Conservation (phyloP, 1,140 invertebrate genomes). For the Tetramorium simillimum region DNA sequence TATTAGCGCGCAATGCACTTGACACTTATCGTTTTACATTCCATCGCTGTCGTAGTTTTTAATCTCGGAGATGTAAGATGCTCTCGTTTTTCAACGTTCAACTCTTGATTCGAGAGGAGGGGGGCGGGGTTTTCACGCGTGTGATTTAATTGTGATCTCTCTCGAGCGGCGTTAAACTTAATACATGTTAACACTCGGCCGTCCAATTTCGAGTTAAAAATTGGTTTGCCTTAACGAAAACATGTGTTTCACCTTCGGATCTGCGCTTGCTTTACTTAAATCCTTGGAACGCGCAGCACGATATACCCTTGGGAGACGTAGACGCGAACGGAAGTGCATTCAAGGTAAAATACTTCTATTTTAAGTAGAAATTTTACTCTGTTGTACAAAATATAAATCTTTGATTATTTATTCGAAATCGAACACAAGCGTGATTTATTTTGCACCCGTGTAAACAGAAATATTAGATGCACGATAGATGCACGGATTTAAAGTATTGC, state of each 20-base stretch:
- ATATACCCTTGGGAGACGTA: slow-evolving; percentile 8
- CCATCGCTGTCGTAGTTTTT: slow-evolving; percentile 49
- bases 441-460: neutral
- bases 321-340: neutral
- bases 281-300: slow-evolving; percentile 12
- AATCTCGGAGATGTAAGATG: slow-evolving; percentile 15
- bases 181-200: neutral
- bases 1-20: slow-evolving; percentile 21
- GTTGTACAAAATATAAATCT: slow-evolving; percentile 25
- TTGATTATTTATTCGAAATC: slow-evolving; percentile 21
- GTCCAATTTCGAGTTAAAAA: neutral
- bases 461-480: neutral
- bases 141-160: slow-evolving; percentile 52
- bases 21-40: slow-evolving; percentile 51
- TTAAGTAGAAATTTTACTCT: slow-evolving; percentile 15
- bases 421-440: slow-evolving; percentile 19
- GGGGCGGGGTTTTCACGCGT: neutral
- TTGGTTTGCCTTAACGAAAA: slow-evolving; percentile 20
- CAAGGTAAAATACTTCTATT: neutral
- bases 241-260: slow-evolving; percentile 10
- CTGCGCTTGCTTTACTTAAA: neutral
- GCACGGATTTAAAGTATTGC: slow-evolving; percentile 9
- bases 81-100: neutral
- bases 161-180: slow-evolving; percentile 31
- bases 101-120: neutral